A percentile compares a stretch with the other conserved stretches of the same genome.
Evolutionary conservation across 2,888 invertebrate genomes (phyloP).

Genomic region (Leucophora obtusa): DNA sequence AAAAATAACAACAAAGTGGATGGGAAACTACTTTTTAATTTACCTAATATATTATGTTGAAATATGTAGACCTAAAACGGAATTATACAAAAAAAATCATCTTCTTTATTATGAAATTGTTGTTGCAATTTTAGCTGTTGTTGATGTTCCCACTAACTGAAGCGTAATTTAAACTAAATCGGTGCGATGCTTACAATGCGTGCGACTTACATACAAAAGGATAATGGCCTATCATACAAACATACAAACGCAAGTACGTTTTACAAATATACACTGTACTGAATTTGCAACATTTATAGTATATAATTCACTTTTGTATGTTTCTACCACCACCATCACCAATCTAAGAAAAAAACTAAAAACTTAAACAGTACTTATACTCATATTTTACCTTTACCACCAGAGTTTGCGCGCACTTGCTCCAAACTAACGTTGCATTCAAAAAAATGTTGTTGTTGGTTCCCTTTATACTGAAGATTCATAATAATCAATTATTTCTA

Average conservation of each 20-base stretch:
- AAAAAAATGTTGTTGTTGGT: slow-evolving; percentile 53
- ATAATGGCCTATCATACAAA: slow-evolving; percentile 58
- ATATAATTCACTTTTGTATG: slow-evolving; percentile 46
- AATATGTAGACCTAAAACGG: slow-evolving; percentile 40
- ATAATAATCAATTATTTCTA: slow-evolving; percentile 79
- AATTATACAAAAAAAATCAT: slow-evolving; percentile 58
- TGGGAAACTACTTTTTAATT: too few species aligned
- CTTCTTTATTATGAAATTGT: slow-evolving; percentile 29
- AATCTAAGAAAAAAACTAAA: background rate
- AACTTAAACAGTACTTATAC: background rate
- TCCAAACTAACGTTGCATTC: slow-evolving; percentile 60
- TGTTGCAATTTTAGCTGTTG: slow-evolving; percentile 31
- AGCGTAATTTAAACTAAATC: slow-evolving; percentile 77
- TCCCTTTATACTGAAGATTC: slow-evolving; percentile 66
- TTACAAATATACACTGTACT: background rate
- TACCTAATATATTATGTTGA: slow-evolving; percentile 45
- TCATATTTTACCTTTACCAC: slow-evolving; percentile 40
- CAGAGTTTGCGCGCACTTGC: slow-evolving; percentile 48
- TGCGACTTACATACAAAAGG: slow-evolving; percentile 49
- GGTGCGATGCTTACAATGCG: slow-evolving; percentile 67
- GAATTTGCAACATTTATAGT: background rate
- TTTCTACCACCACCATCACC: slow-evolving; percentile 25
- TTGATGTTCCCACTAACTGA: slow-evolving; percentile 58
- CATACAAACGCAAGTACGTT: background rate
- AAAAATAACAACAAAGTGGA: too few species aligned